Base-by-base conservation (phyloP, 2,888 invertebrate genomes). In the Pemphredon lugubris region DNA sequence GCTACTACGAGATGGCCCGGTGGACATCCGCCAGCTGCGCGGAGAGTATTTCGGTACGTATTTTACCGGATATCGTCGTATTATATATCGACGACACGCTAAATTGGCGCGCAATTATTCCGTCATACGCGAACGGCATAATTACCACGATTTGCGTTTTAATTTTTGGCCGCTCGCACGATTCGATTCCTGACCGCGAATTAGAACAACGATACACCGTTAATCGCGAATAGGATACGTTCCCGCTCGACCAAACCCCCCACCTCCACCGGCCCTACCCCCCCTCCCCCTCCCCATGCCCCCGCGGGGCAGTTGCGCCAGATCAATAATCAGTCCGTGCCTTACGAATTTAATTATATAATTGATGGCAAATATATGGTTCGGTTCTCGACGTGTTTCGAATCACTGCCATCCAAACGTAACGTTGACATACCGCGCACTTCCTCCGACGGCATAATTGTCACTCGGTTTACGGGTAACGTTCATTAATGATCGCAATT, bases 1-100 rank as follows among this genome's bases (percentile, higher is more conserved):
- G 90, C 90, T 54, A 89, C 91, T 6, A 92, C 94, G 50, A 91
- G 92, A 72, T 96, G 97, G 93, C 94, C 94, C 91, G 94, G 94
- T 39, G 95, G 94, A 0, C 93, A 95, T 55, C 97, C 97, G 0
- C 97, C 97, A 1, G 94, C 95, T 1, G 96, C 97, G 1, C 93
- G 94, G 79, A 90, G 96, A 55, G 93, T 95, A 67, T 93, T 96
- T 80, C 84, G 88, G 88, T 88, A 83, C 3, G 34, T 34, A 34
- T 34, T 4, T 11, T 34, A n/a, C 34, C 11, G 9, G 34, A 34
- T 26, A 26, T 26, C 7, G 7, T 7, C 26, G n/a, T n/a, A n/a
- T n/a, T n/a, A n/a, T n/a, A n/a, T n/a, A n/a, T n/a, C n/a, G n/a
- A n/a, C n/a, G n/a, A n/a, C n/a, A n/a, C n/a, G n/a, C n/a, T n/a